Base-by-base conservation (phyloP, 2,888 invertebrate genomes). In the Melanophora roralis region DNA sequence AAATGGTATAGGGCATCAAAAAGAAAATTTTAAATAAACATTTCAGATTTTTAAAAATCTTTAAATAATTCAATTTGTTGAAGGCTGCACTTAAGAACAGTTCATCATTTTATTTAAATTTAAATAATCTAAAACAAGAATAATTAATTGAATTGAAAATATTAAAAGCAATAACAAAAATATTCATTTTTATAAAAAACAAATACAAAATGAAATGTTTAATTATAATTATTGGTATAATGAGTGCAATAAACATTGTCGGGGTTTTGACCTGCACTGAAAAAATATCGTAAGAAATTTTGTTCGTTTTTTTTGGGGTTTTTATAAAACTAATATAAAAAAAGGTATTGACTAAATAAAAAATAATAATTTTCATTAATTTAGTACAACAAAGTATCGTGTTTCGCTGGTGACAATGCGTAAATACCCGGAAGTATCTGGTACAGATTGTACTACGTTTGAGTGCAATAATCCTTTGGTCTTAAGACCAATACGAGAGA, bases 401-500 rank as follows among this genome's bases (percentile, higher is more conserved):
- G 81, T 86, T 2, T 84, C 78, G 6, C 36, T 87, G 65, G 87
- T 89, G 4, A 87, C 87, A 0, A 85, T 87, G 85, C 85, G 89
- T 1, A 88, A 85, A 78, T 86, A 84, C 76, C 82, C 85, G 0
- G 82, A 76, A 1, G 6, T 27, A 27, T 21, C 72, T 3, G 45
- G 43, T 21, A 49, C 21, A 8, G 73, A 78, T 16, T 82, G 80
- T 64, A 53, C 69, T 4, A 74, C 57, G 5, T 55, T 55, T 14
- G 85, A 85, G 16, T 87, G 87, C 65, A 82, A 80, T 6, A 83
- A 82, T 73, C 83, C 83, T 0, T 72, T 89, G 59, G 86, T 88
- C 14, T 45, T 86, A 38, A 83, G 85, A 47, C 83, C 87, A 0
- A 80, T 86, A 4, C 84, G 83, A 32, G 89, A 88, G 86, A 87